Base-by-base conservation (phyloP, 1,140 invertebrate species). In the Drosophila asahinai region DNA sequence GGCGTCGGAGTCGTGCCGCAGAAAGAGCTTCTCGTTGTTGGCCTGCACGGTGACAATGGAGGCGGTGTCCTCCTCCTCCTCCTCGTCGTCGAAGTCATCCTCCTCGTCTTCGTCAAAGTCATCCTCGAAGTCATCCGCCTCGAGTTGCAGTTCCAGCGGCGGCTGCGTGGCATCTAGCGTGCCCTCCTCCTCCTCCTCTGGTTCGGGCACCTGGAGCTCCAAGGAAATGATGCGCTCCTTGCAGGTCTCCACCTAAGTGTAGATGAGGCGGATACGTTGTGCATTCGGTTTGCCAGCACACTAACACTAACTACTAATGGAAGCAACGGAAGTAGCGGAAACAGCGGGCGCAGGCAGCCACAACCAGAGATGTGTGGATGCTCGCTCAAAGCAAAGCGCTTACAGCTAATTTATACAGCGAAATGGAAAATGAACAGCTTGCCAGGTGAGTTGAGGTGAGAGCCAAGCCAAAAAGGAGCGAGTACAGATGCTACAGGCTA, bases 211-310 rank as follows among this genome's bases (percentile, higher is more conserved):
- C 68, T 93, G 91, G 86, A 98, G 92, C 92, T 97, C 97, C 91
- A 98, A 93, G 48, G 97, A 97, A 92, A 97, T 97, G 80, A 97
- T 97, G 93, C 97, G 97, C 93, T 97, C 97, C 93, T 96, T 95
- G 57, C 97, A 95, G 49, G 97, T 97, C 94, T 98, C 97, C 84
- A 97, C 96, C 97, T 98, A 93, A 80, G 77, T 75, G 90, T 63
- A 90, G 79, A 77, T 77, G 80, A 83, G 83, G 59, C 75, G 75
- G 75, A 87, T 78, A 79, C 57, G 77, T 91, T 90, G 79, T 90
- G 87, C 82, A 83, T 76, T 91, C 62, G 65, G 25, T 80, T 86
- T 86, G 70, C 54, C 72, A 60, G 62, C 63, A 67, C 52, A 77
- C 73, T 79, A 90, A 67, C 52, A 77, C 73, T 79, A 90, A 72